Conservation (phyloP, 2,888 invertebrate genomes). For the Perithous albicinctus region DNA sequence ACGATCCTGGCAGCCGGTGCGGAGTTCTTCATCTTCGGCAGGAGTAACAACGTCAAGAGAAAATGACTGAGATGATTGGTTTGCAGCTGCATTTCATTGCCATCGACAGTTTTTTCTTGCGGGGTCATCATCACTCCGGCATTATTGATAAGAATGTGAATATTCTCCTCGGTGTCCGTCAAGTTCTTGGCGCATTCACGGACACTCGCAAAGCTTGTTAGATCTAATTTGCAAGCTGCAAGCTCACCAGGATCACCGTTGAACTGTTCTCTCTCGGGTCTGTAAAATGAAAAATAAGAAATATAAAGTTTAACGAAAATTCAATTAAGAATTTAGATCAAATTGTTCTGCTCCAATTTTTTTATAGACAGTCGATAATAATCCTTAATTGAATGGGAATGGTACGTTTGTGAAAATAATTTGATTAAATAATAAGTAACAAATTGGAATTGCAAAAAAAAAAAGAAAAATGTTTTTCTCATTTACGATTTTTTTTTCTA, state of each 20-base stretch:
- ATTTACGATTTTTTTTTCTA: no score
- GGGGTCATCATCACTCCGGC: slow-evolving; percentile 90
- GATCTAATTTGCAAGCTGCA: slow-evolving; percentile 83
- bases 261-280: slow-evolving; percentile 73
- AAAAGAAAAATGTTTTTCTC: no score
- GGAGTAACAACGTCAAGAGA: slow-evolving; percentile 87
- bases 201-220: slow-evolving; percentile 87
- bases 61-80: slow-evolving; percentile 89
- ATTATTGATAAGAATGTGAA: slow-evolving; percentile 90
- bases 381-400: no score
- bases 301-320: background rate
- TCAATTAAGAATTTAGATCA: no score
- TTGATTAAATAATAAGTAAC: no score
- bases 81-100: slow-evolving; percentile 89
- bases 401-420: no score
- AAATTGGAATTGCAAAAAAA: no score
- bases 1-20: slow-evolving; percentile 85
- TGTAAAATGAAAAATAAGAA: slow-evolving; percentile 48
- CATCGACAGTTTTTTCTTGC: slow-evolving; percentile 87
- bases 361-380: no score
- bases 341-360: background rate
- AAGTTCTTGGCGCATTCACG: slow-evolving; percentile 86
- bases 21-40: slow-evolving; percentile 87
- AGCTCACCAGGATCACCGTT: slow-evolving; percentile 77
- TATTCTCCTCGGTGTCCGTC: slow-evolving; percentile 84